Conservation (phyloP, 2,113 vertebrate genomes). For the Crypturellus undulatus region DNA sequence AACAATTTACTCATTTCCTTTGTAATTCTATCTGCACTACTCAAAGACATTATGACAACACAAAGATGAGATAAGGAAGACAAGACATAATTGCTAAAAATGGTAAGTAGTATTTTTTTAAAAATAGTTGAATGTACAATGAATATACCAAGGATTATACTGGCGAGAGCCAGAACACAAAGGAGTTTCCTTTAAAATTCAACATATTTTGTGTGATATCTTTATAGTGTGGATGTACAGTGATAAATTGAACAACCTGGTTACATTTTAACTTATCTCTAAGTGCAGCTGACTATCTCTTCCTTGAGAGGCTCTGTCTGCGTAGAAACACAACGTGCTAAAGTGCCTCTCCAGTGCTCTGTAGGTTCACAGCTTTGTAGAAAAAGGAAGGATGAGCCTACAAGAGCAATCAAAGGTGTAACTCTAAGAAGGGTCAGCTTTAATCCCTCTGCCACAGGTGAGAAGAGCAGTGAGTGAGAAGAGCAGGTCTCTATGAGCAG, state of each 20-base stretch:
- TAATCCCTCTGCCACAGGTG: background rate
- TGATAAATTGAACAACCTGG: background rate
- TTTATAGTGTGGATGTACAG: background rate
- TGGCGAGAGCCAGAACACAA: background rate
- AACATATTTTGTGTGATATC: background rate
- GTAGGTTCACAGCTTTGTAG: background rate
- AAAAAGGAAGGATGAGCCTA: background rate
- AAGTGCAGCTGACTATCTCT: background rate
- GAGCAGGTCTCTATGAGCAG: background rate
- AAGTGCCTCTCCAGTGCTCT: background rate
- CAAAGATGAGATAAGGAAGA: background rate
- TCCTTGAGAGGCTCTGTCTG: background rate
- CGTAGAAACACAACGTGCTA: rapidly evolving
- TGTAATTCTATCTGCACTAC: background rate
- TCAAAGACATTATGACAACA: background rate
- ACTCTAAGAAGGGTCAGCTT: background rate
- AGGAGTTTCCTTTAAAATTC: background rate
- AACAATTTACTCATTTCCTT: background rate
- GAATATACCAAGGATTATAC: background rate
- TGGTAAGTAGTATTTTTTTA: background rate
- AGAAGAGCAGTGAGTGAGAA: background rate
- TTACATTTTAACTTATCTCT: background rate
- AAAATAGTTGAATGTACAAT: background rate
- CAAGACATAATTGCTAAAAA: background rate
- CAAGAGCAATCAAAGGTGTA: background rate